phyloP scores from a whole-genome alignment of 2,797 vertebrate genomes.

The Xenopus petersii region DNA sequence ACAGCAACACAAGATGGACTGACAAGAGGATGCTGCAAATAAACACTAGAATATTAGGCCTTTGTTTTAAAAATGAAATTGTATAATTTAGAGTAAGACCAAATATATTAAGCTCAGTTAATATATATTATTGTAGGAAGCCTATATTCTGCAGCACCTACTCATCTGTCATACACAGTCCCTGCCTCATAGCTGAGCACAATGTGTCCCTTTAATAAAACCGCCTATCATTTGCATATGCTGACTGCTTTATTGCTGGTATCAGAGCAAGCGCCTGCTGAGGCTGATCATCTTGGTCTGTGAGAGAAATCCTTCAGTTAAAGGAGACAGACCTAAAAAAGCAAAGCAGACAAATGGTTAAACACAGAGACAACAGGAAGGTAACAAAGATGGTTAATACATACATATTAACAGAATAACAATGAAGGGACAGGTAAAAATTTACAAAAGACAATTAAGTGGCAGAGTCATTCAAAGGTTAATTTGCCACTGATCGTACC shows the following conservation, averaged over 20 bases:
- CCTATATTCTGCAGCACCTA: constrained; percentile 50
- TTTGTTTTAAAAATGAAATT: background rate
- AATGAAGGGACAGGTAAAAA: constrained; percentile 24
- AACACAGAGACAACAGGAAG: constrained; percentile 59
- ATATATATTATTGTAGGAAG: background rate
- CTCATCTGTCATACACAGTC: constrained; percentile 51
- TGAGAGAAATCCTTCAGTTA: constrained; percentile 74
- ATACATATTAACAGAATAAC: constrained; percentile 50
- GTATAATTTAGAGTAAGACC: background rate
- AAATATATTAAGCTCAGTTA: no score
- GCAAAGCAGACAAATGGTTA: constrained; percentile 88
- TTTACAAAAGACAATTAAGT: background rate
- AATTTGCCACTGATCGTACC: no score
- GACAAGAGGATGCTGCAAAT: constrained; percentile 45
- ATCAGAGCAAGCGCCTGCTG: constrained; percentile 15
- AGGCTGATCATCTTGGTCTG: constrained; percentile 64
- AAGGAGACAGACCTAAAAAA: constrained; percentile 88
- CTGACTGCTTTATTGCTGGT: constrained; percentile 11
- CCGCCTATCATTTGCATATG: constrained; percentile 19
- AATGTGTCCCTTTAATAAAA: constrained; percentile 63
- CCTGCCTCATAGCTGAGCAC: constrained; percentile 70
- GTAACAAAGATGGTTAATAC: constrained; percentile 66
- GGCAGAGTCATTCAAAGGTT: no score
- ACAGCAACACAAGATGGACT: constrained; percentile 2
- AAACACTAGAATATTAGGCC: constrained; percentile 52